Base-by-base conservation (phyloP, 2,797 vertebrate species). In the Pogonophryne albipinna region DNA sequence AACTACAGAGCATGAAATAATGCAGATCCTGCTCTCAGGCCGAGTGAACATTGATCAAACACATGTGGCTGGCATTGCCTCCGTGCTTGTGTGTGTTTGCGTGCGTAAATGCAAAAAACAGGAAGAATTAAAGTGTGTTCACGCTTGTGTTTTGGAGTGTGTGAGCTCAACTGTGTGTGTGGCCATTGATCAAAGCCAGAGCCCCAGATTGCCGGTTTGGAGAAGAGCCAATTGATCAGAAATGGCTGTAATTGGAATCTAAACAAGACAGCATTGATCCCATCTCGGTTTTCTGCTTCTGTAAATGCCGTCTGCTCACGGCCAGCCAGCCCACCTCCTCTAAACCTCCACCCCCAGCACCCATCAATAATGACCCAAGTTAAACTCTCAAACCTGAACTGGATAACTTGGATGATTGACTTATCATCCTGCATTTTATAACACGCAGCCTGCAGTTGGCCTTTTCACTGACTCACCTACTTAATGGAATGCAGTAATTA, bases 1-100 rank as follows among this genome's bases (percentile, higher is more conserved):
- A 91, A 86, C 81, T 78, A 71, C 84, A 78, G 85, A 92, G 85
- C 90, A 86, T 93, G 87, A 94, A 94, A 93, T 93, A 91, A 93
- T 85, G 87, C 84, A 89, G 90, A 92, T 93, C 89, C 86, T 88
- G 85, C 80, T 90, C 66, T 86, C 80, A 85, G 85, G 86, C 84
- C 57, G 53, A 89, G 74, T 74, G 80, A 73, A 83, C 87, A 92
- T 93, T 87, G 92, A 93, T 93, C 90, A 90, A 84, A 90, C 75
- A 72, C 85, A 82, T 85, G 86, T 66, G 71, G 57, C 65, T 68
- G 66, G 67, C 74, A 87, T 80, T 75, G 55, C 51, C 57, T 74
- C 53, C 8, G 19, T 66, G 71, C 23, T 16, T 44, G 69, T 52
- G 61, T 61, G 68, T 23, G 42, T 47, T 9, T 70, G 66, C 13